Percentiles rank a stretch among this genome's conserved stretches.
These are phyloP conservation scores for Actinostola sp. DNA, from an alignment of 92 coral and sea anemone species.

Conservation along the genomic window DNA sequence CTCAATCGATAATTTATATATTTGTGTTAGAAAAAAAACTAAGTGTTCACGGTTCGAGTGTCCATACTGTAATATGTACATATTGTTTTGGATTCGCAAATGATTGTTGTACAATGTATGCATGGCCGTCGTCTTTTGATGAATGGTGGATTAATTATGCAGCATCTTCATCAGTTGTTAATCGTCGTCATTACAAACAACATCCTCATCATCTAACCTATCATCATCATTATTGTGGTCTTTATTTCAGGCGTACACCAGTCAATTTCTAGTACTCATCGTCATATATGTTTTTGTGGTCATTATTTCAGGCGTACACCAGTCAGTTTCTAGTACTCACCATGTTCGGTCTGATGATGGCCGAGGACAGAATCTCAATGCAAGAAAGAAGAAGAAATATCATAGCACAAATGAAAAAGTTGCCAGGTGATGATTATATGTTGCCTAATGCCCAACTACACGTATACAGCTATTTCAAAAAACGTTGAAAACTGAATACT, in stretches of 20 bases:
- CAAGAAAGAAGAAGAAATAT: constrained; percentile 77
- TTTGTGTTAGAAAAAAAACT: no score
- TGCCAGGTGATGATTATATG: no score
- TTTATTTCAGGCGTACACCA: constrained; percentile 62
- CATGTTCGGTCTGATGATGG: constrained; percentile 98
- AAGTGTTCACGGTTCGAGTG: no score
- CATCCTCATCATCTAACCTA: background rate
- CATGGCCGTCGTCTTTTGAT: no score
- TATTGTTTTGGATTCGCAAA: no score
- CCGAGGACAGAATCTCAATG: constrained; percentile 92
- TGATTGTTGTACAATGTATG: no score
- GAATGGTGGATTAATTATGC: no score
- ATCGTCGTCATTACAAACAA: background rate
- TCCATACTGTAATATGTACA: no score
- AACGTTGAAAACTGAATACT: no score
- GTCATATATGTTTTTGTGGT: constrained; percentile 36
- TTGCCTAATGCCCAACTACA: no score
- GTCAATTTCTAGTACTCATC: constrained; percentile 90
- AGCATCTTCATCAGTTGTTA: background rate
- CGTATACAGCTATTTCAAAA: no score
- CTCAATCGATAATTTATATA: no score
- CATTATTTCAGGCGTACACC: constrained; percentile 77
- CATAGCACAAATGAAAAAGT: constrained; percentile 73
- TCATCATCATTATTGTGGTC: background rate
- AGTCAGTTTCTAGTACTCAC: constrained; percentile 93